These are phyloP conservation scores for Pheucticus melanocephalus DNA, from an alignment of 2,113 vertebrate species.

Conservation along the genomic window DNA sequence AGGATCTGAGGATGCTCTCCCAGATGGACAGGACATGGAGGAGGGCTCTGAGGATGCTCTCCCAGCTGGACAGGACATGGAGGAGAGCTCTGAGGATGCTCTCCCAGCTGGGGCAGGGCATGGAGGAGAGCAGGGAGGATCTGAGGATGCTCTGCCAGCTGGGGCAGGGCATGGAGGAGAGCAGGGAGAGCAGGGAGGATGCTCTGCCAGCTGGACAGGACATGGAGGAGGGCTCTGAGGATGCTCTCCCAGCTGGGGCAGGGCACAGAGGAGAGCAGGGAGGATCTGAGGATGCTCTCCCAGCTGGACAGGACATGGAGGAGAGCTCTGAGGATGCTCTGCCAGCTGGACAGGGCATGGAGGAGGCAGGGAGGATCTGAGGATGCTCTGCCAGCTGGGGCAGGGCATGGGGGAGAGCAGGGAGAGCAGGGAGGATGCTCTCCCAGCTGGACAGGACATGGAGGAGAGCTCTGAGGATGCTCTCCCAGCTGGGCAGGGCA, in stretches of 20 bases:
- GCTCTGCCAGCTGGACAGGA: background rate
- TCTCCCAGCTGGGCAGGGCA: accelerated
- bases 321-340: background rate
- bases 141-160: accelerated
- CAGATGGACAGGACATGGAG: background rate
- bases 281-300: too few species aligned
- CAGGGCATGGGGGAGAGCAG: too few species aligned
- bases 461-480: background rate
- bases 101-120: background rate
- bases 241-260: accelerated
- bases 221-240: background rate
- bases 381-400: accelerated
- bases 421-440: background rate
- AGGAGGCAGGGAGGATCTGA: too few species aligned
- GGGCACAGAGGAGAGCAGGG: too few species aligned
- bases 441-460: too few species aligned
- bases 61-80: too few species aligned
- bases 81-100: background rate
- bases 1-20: background rate
- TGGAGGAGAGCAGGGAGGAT: too few species aligned
- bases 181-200: too few species aligned
- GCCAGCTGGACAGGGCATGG: background rate
- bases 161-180: too few species aligned
- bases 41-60: too few species aligned
- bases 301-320: background rate